Conservation (phyloP, 1,140 invertebrate genomes). For the Anthonomus grandis region DNA sequence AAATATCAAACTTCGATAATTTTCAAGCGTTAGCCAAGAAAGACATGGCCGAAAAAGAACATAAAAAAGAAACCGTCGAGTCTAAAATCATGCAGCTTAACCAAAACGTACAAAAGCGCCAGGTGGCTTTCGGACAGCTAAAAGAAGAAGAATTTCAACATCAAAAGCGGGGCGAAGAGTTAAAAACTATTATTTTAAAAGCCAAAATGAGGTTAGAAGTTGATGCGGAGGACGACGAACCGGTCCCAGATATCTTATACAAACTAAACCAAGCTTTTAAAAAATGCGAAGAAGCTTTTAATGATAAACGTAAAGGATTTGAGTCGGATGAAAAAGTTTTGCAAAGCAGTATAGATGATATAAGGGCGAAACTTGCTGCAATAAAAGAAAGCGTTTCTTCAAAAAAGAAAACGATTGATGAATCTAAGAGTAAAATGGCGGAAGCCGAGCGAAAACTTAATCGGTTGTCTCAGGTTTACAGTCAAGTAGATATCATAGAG, state of each 20-base stretch:
- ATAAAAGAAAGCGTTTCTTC: constrained; percentile 49
- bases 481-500: constrained; percentile 44
- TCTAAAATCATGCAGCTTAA: constrained; percentile 27
- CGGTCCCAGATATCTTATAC: neutral
- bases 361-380: constrained; percentile 48
- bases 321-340: constrained; percentile 48
- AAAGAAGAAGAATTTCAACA: constrained; percentile 44
- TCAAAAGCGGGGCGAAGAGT: constrained; percentile 36
- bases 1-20: constrained; percentile 40
- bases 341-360: constrained; percentile 51
- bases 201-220: constrained; percentile 33
- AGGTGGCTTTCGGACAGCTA: constrained; percentile 45
- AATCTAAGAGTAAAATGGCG: constrained; percentile 48
- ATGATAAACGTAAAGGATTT: constrained; percentile 14
- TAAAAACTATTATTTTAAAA: constrained; percentile 39
- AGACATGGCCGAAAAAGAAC: constrained; percentile 30
- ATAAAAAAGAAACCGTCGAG: constrained; percentile 28
- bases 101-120: constrained; percentile 35
- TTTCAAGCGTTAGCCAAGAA: constrained; percentile 33
- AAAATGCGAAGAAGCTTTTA: constrained; percentile 3
- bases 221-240: neutral
- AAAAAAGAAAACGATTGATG: constrained; percentile 48
- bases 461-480: constrained; percentile 41
- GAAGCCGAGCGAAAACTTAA: constrained; percentile 42
- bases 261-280: constrained; percentile 19